These are phyloP conservation scores for Oreochromis niloticus DNA, from an alignment of 2,113 vertebrate species.

Conservation along the genomic window DNA sequence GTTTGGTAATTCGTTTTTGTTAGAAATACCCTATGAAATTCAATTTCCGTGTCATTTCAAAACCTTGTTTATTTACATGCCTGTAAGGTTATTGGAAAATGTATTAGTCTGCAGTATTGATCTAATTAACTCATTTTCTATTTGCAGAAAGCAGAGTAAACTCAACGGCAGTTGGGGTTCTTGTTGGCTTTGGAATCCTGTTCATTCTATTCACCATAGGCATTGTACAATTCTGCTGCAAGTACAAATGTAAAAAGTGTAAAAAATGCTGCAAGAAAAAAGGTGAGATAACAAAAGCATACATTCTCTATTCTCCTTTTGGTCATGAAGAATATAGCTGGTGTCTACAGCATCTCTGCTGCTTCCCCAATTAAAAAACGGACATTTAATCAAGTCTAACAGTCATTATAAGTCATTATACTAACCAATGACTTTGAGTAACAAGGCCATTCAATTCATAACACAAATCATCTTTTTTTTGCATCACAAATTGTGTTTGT, in stretches of 20 bases:
- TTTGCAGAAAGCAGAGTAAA: constrained; percentile 49
- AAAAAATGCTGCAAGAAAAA: constrained; percentile 64
- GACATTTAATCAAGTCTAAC: neutral
- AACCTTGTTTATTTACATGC: neutral
- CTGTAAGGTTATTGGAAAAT: neutral
- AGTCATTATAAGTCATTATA: neutral
- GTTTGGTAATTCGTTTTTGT: neutral
- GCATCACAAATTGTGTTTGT: neutral
- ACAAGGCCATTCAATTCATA: neutral
- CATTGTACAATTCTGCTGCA: constrained; percentile 57
- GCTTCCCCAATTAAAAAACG: neutral
- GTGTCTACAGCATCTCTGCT: neutral
- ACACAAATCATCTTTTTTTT: neutral
- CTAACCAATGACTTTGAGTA: neutral
- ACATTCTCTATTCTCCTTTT: neutral
- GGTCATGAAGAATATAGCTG: neutral
- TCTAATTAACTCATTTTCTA: neutral
- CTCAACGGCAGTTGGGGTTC: constrained; percentile 46
- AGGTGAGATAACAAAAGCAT: constrained; percentile 18
- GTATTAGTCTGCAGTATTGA: neutral
- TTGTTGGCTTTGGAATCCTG: constrained; percentile 62
- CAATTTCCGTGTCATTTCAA: neutral
- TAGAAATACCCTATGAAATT: neutral
- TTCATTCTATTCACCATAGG: constrained; percentile 53
- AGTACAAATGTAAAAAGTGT: constrained; percentile 57